Evolutionary conservation across 2,113 vertebrate species (phyloP).

Genomic region (Xyrauchen texanus): DNA sequence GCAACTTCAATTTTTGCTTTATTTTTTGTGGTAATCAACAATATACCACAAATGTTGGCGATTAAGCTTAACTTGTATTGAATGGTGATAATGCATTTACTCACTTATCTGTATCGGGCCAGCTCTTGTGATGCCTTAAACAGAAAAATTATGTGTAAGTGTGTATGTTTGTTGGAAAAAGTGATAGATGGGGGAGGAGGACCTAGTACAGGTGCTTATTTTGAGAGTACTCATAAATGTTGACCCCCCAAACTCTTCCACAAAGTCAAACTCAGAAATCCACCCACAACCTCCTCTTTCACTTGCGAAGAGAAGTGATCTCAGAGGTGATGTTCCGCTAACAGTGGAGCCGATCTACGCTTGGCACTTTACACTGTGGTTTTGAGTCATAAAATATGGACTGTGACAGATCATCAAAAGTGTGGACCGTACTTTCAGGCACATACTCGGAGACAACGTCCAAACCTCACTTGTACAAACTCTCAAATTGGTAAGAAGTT

Average conservation of each 20-base stretch:
- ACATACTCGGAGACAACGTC: conserved; percentile 29
- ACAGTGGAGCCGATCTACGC: conserved; percentile 17
- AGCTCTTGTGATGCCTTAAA: not conserved
- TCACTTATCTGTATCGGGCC: not conserved
- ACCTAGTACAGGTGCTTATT: conserved; percentile 46
- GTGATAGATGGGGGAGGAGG: not conserved
- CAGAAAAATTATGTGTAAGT: no score
- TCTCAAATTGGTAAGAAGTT: conserved; percentile 42
- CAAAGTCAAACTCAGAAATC: conserved; percentile 44
- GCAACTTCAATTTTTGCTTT: no score
- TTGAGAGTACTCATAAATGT: conserved; percentile 35
- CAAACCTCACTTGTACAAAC: conserved; percentile 40
- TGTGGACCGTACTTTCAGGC: conserved; percentile 36
- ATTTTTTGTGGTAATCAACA: no score
- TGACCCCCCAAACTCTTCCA: conserved; percentile 25
- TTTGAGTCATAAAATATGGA: conserved; percentile 48
- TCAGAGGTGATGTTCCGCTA: conserved; percentile 38
- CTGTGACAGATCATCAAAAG: conserved; percentile 44
- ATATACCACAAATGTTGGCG: no score
- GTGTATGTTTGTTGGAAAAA: not conserved
- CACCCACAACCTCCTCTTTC: conserved; percentile 38
- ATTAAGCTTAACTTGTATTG: no score
- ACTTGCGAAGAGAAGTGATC: conserved; percentile 18
- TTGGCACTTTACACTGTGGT: conserved; percentile 25
- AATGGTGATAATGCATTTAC: no score